A percentile compares a stretch with the other conserved stretches of the same genome.
phyloP scores from a whole-genome alignment of 2,888 invertebrate species.

The Molorchus minor region DNA sequence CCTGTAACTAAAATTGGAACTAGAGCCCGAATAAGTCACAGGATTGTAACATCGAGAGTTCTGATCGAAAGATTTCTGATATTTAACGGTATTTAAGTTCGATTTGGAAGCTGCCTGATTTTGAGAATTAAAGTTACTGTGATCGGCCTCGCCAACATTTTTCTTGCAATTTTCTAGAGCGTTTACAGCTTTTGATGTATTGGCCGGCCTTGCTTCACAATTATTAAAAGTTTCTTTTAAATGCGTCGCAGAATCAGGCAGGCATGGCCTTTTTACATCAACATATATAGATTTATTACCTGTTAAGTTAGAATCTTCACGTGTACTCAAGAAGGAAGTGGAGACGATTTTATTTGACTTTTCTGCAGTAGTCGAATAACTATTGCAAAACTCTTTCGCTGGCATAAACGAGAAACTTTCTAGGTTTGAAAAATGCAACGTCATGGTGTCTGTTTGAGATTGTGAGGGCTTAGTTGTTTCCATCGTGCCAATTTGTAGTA shows the following conservation, averaged over 20 bases:
- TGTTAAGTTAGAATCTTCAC: background rate
- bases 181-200: background rate
- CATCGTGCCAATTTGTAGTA: slow-evolving; percentile 64
- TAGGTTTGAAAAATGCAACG: slow-evolving; percentile 57
- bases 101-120: background rate
- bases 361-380: slow-evolving; percentile 2
- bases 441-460: slow-evolving; percentile 52
- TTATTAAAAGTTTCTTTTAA: slow-evolving; percentile 7
- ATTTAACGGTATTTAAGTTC: background rate
- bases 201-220: background rate
- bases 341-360: background rate
- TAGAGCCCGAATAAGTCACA: slow-evolving; percentile 21
- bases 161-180: background rate
- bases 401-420: slow-evolving; percentile 60
- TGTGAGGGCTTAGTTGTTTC: slow-evolving; percentile 56
- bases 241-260: slow-evolving; percentile 4
- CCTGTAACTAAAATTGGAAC: slow-evolving; percentile 24
- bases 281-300: slow-evolving; percentile 6
- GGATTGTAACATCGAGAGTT: slow-evolving; percentile 33
- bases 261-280: slow-evolving; percentile 4
- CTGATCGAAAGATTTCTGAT: slow-evolving; percentile 3
- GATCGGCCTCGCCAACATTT: background rate
- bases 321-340: background rate
- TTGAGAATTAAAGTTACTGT: background rate
- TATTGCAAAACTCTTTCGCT: slow-evolving; percentile 53